Evolutionary conservation across 1,140 invertebrate genomes (phyloP).

Genomic region (Scylla paramamosain): DNA sequence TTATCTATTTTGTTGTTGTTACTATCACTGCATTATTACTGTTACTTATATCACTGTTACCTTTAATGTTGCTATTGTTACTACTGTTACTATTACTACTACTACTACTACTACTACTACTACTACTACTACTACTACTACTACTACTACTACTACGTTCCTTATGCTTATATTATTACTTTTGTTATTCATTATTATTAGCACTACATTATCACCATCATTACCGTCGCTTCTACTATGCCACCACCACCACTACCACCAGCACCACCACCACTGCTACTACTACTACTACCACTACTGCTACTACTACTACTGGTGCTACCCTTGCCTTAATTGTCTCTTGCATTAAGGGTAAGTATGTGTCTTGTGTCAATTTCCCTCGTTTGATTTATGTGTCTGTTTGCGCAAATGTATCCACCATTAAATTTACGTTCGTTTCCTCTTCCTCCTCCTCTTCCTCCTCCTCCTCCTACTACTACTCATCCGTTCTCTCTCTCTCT

Average conservation of each 20-base stretch:
- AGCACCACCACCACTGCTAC: neutral
- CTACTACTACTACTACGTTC: constrained; percentile 8
- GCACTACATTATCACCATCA: neutral
- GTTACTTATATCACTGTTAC: neutral
- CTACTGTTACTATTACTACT: neutral
- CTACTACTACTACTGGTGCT: neutral
- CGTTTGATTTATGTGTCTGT: neutral
- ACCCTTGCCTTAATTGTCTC: neutral
- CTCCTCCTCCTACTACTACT: neutral
- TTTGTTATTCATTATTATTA: no score
- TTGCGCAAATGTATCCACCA: neutral
- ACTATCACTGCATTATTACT: neutral
- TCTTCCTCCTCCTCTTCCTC: neutral
- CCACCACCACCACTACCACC: neutral
- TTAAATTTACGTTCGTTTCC: neutral
- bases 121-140: constrained; percentile 23
- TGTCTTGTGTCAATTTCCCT: neutral
- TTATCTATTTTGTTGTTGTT: neutral
- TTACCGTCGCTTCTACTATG: neutral
- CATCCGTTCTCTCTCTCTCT: no score
- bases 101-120: constrained; percentile 17
- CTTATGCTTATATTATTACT: no score
- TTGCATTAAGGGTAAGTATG: neutral
- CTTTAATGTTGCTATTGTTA: neutral
- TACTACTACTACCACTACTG: neutral